A percentile compares a stretch with the other conserved stretches of the same genome.
Conservation (phyloP, 2,888 invertebrate genomes). For the Griposia aprilina region DNA sequence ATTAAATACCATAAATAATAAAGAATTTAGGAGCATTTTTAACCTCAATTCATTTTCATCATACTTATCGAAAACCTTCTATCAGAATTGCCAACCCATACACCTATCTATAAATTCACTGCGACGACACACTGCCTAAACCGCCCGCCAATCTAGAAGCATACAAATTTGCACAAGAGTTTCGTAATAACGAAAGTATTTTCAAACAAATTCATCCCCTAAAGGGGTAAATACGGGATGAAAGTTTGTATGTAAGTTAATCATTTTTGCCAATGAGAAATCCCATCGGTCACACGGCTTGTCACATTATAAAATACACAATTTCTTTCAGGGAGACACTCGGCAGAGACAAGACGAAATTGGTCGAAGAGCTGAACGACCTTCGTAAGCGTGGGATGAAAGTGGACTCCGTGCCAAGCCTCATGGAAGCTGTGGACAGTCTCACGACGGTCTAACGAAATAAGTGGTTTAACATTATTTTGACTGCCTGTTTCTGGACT, state of each 20-base stretch:
- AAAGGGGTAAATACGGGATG: background rate
- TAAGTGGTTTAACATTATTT: conserved; percentile 14
- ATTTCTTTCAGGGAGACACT: conserved; percentile 90
- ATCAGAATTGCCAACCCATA: background rate
- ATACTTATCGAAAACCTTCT: background rate
- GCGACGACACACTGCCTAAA: no score
- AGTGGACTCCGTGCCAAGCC: conserved; percentile 90
- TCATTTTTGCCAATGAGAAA: background rate
- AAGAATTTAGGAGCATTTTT: background rate
- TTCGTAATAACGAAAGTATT: background rate
- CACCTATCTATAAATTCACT: background rate
- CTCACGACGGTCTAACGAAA: conserved; percentile 78
- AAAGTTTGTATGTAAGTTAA: background rate
- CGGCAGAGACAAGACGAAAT: conserved; percentile 91
- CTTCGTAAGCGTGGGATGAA: conserved; percentile 93
- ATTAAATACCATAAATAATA: background rate
- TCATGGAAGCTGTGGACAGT: conserved; percentile 92
- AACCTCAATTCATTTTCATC: background rate
- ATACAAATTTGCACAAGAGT: background rate
- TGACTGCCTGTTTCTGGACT: conserved; percentile 9
- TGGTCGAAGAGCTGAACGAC: conserved; percentile 91
- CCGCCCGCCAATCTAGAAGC: background rate
- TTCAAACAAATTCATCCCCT: background rate
- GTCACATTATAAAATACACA: background rate
- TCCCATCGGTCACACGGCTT: background rate